Conservation (phyloP, 2,113 vertebrate genomes). For the Argyrosomus japonicus region DNA sequence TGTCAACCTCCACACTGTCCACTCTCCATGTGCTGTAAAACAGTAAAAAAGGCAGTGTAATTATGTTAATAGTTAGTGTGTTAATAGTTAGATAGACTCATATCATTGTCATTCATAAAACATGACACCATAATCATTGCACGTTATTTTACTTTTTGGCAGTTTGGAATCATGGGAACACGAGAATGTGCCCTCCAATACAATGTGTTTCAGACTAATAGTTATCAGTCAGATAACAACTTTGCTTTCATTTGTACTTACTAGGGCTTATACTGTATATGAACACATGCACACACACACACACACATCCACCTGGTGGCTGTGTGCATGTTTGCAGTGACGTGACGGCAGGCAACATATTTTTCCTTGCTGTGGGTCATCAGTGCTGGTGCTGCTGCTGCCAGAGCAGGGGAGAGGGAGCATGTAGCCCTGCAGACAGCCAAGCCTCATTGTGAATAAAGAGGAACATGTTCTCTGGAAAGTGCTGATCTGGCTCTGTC, state of each 20-base stretch:
- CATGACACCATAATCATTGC: not conserved
- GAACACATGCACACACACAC: conserved; percentile 9
- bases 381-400: conserved; percentile 51
- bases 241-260: conserved; percentile 4
- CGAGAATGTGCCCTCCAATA: too few relatives aligned
- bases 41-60: not conserved
- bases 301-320: conserved; percentile 57
- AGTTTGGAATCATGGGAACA: not conserved
- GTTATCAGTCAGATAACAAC: too few relatives aligned
- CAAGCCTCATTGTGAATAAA: conserved; percentile 60
- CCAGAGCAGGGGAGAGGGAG: conserved; percentile 37
- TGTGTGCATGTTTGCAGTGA: conserved; percentile 47
- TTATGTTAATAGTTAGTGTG: too few relatives aligned
- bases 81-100: too few relatives aligned
- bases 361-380: conserved; percentile 58
- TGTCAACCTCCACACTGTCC: not conserved
- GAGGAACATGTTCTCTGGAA: conserved; percentile 68
- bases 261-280: not conserved
- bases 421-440: conserved; percentile 58
- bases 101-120: too few relatives aligned
- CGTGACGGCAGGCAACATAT: conserved; percentile 44
- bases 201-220: not conserved
- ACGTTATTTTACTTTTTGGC: not conserved
- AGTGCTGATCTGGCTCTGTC: conserved; percentile 68
- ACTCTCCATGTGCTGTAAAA: not conserved